Conservation (phyloP, 2,888 invertebrate species). For the Zeuzera pyrina region DNA sequence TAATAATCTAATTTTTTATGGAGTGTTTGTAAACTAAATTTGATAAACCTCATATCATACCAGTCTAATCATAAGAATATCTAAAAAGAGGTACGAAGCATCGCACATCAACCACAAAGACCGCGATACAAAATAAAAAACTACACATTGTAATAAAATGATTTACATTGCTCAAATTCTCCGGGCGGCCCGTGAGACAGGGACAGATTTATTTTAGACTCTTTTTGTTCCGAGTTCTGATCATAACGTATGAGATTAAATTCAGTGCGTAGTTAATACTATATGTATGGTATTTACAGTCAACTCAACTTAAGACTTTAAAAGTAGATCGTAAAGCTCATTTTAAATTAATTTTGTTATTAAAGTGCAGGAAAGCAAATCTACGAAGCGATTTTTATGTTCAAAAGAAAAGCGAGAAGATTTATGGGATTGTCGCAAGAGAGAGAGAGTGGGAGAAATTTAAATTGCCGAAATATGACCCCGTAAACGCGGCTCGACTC, state of each 20-base stretch:
- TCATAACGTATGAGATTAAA: conserved; percentile 65
- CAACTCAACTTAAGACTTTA: conserved; percentile 27
- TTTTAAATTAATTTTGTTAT: conserved; percentile 21
- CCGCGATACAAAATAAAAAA: conserved; percentile 51
- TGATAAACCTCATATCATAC: too few relatives aligned
- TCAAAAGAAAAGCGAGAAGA: conserved; percentile 47
- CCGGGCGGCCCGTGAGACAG: conserved; percentile 49
- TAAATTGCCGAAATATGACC: conserved; percentile 63
- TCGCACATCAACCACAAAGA: conserved; percentile 45
- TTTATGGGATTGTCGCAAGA: conserved; percentile 32
- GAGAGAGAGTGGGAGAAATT: conserved; percentile 42
- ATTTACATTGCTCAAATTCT: conserved; percentile 69
- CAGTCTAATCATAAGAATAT: conserved; percentile 30
- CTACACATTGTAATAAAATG: conserved; percentile 63
- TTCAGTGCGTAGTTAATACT: conserved; percentile 27
- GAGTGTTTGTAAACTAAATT: too few relatives aligned
- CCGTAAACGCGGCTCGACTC: conserved; percentile 50
- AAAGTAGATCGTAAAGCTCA: conserved; percentile 36
- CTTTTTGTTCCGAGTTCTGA: conserved; percentile 57
- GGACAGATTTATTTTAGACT: conserved; percentile 57
- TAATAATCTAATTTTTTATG: too few relatives aligned
- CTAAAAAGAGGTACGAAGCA: conserved; percentile 38
- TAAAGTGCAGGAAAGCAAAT: conserved; percentile 31
- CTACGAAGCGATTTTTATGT: conserved; percentile 47
- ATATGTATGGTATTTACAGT: conserved; percentile 35